Base-by-base conservation (phyloP, 2,113 vertebrate species). In the Conger conger region DNA sequence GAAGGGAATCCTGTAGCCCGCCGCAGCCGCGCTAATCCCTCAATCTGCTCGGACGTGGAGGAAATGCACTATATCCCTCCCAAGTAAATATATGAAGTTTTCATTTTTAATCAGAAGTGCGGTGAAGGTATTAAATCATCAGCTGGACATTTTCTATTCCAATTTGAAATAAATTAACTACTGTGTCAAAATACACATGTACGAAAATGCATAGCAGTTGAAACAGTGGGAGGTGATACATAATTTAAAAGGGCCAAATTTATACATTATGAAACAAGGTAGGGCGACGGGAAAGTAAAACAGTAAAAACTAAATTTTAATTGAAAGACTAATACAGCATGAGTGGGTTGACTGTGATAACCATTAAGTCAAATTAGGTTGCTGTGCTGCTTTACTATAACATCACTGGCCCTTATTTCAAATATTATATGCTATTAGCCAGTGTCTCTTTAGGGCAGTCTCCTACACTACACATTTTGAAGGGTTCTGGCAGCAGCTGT, bases 1-100 rank as follows among this genome's bases (percentile, higher is more conserved):
- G 84, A 81, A 82, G 76, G 53, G 40, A 77, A 76, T 86, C 85
- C 80, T 82, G 68, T 30, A 78, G 81, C 36, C 20, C 50, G 57
- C 81, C 45, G 42, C 40, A 27, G 15, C 68, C 33, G 11, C 38
- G n/a, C 76, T 78, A 73, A 57, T 81, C 80, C 45, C 68, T n/a
- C 85, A 81, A 4, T 81, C 84, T 68, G 38, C 30, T 82, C 60
- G 11, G 38, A 54, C 57, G 35, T 60, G 33, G 73, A 38, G 73
- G 33, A 36, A 68, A 40, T 78, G 45, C 37, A 82, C 82, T 2
- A 60, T 45, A 13, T 18, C 23, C 20, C 18, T 4, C 42, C n/a
- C n/a, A 76, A 85, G 53, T 18, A 36, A 50, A 57, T 17, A 30
- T 20, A 35, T 11, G 4, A 53, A 35, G 2, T 60, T 63, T 63